Conservation (phyloP, 1,140 invertebrate genomes). For the Dryas iulia region DNA sequence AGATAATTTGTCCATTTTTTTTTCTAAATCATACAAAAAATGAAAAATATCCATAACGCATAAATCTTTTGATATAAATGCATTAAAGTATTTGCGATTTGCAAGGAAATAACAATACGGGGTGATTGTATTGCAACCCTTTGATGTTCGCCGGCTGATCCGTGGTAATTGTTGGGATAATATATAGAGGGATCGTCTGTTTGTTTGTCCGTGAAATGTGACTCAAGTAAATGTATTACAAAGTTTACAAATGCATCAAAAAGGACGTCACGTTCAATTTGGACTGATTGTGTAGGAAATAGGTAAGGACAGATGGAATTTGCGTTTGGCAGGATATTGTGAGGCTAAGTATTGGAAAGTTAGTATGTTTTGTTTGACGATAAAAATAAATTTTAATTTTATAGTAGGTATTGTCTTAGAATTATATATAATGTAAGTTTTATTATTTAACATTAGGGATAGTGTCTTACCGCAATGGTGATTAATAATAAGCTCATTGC, state of each 20-base stretch:
- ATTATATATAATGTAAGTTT: no score
- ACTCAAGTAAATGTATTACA: not conserved
- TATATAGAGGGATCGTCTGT: constrained; percentile 32
- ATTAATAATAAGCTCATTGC: no score
- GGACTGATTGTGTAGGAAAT: not conserved
- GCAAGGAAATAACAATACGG: constrained; percentile 39
- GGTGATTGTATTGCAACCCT: constrained; percentile 46
- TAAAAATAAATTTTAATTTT: no score
- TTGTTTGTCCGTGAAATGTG: constrained; percentile 26
- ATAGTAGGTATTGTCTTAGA: no score
- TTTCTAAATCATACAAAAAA: not conserved
- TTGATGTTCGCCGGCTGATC: constrained; percentile 41
- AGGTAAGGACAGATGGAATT: no score
- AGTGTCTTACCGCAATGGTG: no score
- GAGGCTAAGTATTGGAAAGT: no score
- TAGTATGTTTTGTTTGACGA: no score
- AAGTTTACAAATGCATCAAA: not conserved
- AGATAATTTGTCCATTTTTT: not conserved
- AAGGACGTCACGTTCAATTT: not conserved
- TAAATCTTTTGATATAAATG: constrained; percentile 39
- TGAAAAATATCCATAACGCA: not conserved
- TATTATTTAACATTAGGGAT: no score
- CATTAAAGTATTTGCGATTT: constrained; percentile 35
- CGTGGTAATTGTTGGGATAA: constrained; percentile 48
- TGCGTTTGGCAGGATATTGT: no score